Percentiles rank a stretch among this genome's conserved stretches.
Evolutionary conservation across 2,113 vertebrate species (phyloP).

Genomic region (Podarcis cretensis): DNA sequence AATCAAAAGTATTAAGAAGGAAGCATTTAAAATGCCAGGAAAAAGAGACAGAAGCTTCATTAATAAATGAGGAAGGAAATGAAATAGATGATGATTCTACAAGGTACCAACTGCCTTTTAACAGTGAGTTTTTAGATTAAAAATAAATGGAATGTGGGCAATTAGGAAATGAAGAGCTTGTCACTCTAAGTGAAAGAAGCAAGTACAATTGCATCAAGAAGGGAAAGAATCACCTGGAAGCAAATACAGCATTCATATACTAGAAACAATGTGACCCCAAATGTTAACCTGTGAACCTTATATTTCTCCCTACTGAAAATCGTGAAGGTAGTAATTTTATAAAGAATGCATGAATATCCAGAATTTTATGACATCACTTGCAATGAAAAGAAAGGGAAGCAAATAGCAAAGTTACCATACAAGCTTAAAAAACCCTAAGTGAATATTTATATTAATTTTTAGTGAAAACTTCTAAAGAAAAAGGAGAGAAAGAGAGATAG

Average conservation of each 20-base stretch:
- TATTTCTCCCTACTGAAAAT: not conserved
- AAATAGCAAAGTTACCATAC: not conserved
- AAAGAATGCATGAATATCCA: not conserved
- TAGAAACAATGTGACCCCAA: not conserved
- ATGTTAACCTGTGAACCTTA: constrained; percentile 1
- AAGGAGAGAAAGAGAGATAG: too few species aligned
- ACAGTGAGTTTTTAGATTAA: constrained; percentile 14
- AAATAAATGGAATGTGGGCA: not conserved
- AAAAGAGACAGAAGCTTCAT: constrained; percentile 2
- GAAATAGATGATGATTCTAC: constrained; percentile 24
- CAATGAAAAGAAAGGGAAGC: not conserved
- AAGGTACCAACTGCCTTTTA: constrained; percentile 10
- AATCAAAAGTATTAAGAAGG: constrained; percentile 13
- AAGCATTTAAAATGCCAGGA: constrained; percentile 24
- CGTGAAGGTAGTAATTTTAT: not conserved
- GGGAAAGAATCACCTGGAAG: not conserved
- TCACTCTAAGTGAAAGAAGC: not conserved
- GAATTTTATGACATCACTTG: not conserved
- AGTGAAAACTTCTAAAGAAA: too few species aligned
- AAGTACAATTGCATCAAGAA: not conserved
- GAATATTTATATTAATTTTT: too few species aligned
- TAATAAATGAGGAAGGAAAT: constrained; percentile 5
- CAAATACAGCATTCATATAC: not conserved
- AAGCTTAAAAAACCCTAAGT: not conserved
- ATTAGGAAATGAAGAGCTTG: constrained; percentile 16